These are phyloP conservation scores for Pristionchus maxplancki DNA, from an alignment of 2,888 invertebrate genomes.

Conservation along the genomic window DNA sequence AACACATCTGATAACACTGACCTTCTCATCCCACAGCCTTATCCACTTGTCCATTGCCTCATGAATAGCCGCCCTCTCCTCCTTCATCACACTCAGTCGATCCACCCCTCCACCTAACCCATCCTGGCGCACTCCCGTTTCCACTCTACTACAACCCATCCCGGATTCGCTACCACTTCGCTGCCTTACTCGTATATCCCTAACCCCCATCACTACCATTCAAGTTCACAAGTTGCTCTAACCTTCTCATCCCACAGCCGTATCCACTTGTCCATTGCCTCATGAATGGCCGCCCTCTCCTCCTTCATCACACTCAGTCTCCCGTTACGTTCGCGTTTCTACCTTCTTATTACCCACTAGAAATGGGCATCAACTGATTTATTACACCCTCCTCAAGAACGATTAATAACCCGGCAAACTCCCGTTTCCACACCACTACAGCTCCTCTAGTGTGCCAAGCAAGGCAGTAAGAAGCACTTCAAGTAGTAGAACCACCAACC, in stretches of 20 bases:
- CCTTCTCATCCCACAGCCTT: conserved; percentile 49
- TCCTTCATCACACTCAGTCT: conserved; percentile 6
- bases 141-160: neutral
- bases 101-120: neutral
- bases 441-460: neutral
- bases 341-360: too few relatives aligned
- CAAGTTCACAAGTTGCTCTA: neutral
- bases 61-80: neutral
- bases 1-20: too few relatives aligned
- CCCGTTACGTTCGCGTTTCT: too few relatives aligned
- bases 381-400: neutral
- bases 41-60: conserved; percentile 49
- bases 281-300: conserved; percentile 4
- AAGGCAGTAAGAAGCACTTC: too few relatives aligned
- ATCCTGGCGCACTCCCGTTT: neutral
- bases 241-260: conserved; percentile 51
- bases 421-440: neutral
- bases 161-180: neutral
- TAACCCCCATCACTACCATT: neutral
- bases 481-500: neutral
- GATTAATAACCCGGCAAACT: too few relatives aligned
- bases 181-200: neutral
- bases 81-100: neutral
- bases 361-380: too few relatives aligned
- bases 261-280: conserved; percentile 46